A percentile compares a stretch with the other conserved stretches of the same genome.
These are phyloP conservation scores for Thymelicus lineola DNA, from an alignment of 2,888 invertebrate species.

Conservation along the genomic window DNA sequence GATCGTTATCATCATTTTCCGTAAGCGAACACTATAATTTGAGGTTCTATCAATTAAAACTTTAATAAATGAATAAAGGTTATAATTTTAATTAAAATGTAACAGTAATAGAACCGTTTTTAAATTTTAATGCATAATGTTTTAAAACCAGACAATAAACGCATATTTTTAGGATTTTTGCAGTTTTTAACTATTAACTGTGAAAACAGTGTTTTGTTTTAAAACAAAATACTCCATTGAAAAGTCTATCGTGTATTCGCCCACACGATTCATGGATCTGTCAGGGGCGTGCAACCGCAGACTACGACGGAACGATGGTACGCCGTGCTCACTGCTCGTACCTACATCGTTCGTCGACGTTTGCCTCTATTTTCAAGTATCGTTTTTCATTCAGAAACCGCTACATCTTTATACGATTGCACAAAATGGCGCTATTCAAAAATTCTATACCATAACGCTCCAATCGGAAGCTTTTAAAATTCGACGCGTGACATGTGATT, in stretches of 20 bases:
- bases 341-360: constrained; percentile 34
- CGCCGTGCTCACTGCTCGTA: constrained; percentile 27
- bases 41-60: no score
- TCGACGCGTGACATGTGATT: constrained; percentile 31
- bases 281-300: constrained; percentile 72
- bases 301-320: constrained; percentile 59
- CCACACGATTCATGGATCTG: constrained; percentile 70
- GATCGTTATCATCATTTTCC: no score
- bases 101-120: no score
- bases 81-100: no score
- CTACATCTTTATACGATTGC: constrained; percentile 37
- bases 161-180: no score
- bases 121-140: no score
- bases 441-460: constrained; percentile 35
- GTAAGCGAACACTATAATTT: no score
- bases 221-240: constrained; percentile 67
- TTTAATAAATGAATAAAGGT: no score
- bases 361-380: constrained; percentile 37
- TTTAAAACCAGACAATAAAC: no score
- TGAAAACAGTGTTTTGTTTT: constrained; percentile 51
- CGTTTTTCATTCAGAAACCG: constrained; percentile 35
- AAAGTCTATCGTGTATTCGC: constrained; percentile 69
- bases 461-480: constrained; percentile 34
- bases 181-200: not conserved
- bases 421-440: constrained; percentile 34